These are phyloP conservation scores for Squalus acanthias DNA, from an alignment of 2,797 vertebrate genomes.

Conservation along the genomic window DNA sequence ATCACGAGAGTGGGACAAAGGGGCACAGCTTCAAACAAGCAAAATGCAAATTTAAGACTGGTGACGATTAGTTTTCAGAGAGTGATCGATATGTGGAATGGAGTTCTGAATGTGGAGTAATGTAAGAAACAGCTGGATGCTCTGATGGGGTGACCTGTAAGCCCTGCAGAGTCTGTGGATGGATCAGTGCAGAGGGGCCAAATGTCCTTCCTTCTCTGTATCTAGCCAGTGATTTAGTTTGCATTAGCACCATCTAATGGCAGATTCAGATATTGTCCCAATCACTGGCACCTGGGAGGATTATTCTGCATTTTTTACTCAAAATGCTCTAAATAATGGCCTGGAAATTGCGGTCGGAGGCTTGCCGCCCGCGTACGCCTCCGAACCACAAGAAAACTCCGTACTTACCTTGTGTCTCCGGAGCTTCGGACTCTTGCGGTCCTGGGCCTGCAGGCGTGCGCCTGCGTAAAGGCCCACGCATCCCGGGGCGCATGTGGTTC, in stretches of 20 bases:
- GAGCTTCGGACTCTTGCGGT: too few relatives aligned
- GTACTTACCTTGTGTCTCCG: too few relatives aligned
- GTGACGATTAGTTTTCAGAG: not conserved
- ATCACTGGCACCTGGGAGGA: not conserved
- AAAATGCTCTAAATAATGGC: not conserved
- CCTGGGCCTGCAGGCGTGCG: too few relatives aligned
- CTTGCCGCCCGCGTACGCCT: too few relatives aligned
- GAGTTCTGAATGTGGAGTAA: not conserved
- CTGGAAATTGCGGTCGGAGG: too few relatives aligned
- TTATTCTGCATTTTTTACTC: not conserved
- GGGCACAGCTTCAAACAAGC: not conserved
- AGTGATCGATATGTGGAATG: not conserved
- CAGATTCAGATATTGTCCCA: not conserved
- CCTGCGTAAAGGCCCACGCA: too few relatives aligned
- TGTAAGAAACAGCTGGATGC: not conserved
- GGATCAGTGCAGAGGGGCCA: not conserved
- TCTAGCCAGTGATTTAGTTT: not conserved
- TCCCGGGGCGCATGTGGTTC: too few relatives aligned
- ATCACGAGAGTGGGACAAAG: not conserved
- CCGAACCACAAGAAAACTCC: too few relatives aligned
- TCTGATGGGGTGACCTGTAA: not conserved
- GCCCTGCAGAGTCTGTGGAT: not conserved
- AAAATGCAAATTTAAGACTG: not conserved
- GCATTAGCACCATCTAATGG: conserved; percentile 1
- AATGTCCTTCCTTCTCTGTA: not conserved